phyloP scores from a whole-genome alignment of 2,888 invertebrate genomes.

The Parochlus steinenii region DNA sequence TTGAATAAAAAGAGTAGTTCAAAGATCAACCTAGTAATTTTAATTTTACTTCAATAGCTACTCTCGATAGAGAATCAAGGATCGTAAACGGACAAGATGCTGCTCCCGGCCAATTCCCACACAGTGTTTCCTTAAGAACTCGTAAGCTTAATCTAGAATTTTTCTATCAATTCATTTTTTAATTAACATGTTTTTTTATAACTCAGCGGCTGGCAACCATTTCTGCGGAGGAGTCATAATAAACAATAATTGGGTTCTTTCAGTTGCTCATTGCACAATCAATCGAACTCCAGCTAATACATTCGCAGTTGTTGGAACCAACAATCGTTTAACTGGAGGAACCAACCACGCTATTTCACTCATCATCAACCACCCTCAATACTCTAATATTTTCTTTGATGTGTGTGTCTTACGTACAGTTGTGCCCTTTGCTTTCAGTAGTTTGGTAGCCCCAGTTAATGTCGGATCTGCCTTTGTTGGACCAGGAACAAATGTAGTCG shows the following conservation, averaged over 20 bases:
- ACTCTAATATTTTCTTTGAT: constrained; percentile 11
- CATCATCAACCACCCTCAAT: constrained; percentile 11
- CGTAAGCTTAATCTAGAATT: neutral
- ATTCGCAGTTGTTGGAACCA: constrained; percentile 11
- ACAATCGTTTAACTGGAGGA: constrained; percentile 12
- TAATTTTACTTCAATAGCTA: too few species aligned
- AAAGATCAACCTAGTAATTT: too few species aligned
- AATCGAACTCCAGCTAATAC: constrained; percentile 9
- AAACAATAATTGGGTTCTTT: constrained; percentile 16
- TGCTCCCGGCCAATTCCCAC: constrained; percentile 11
- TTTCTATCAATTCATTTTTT: neutral
- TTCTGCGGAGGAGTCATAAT: constrained; percentile 19
- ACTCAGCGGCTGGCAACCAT: constrained; percentile 13
- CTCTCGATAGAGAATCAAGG: constrained; percentile 10
- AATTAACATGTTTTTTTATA: neutral
- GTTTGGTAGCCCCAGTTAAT: constrained; percentile 4
- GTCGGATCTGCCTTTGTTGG: constrained; percentile 17
- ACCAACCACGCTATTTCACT: constrained; percentile 3
- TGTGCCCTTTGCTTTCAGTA: constrained; percentile 2
- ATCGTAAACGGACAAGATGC: constrained; percentile 12
- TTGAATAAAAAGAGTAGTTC: too few species aligned
- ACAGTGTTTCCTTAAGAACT: constrained; percentile 11
- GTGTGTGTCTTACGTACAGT: constrained; percentile 9
- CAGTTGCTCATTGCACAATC: constrained; percentile 19
- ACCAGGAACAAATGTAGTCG: constrained; percentile 5